Evolutionary conservation across 2,113 vertebrate genomes (phyloP), one percentile per base, ranked within the genome.

Genomic region (Reinhardtius hippoglossoides): DNA sequence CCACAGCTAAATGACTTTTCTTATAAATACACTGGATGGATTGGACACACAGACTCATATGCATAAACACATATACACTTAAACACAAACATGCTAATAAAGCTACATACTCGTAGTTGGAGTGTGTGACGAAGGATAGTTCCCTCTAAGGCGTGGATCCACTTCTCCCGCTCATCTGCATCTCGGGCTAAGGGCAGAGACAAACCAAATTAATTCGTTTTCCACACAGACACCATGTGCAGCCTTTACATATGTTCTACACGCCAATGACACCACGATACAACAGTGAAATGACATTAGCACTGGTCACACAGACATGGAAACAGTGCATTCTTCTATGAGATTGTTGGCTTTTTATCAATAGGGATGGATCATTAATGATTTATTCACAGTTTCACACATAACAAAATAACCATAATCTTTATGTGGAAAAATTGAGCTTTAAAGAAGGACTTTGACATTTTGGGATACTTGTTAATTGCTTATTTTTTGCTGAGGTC

Each of bases 91-190:
- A 20, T 14, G 44, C 5, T 78, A 58, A 71, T 21, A 24, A 54
- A 21, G 63, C 44, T 46, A 86, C 89, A 3, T 95, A 97, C 98
- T 94, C 95, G 95, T 80, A 98, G 95, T 71, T 99, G 98, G 55
- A 97, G 96, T 74, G 97, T 98, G 87, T 99, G 98, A 54, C 98
- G 97, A 62, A 99, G 96, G 90, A 99, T 99, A 2, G 98, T 99
- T 88, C 98, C 98, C 88, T 99, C 98, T 98, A 99, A 95, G 86
- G 98, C 98, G 50, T 99, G 96, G 89, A 99, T 98, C 98, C 98
- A 99, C 95, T 99, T 99, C 89, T 99, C 98, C 88, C 98, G 94
- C 78, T 99, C 98, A 76, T 99, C 98, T 79, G 98, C 97, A 95
- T 99, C 98, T 90, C 98, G 95, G 82, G 98, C 98, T 99, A 86